Percentiles rank a stretch among this genome's conserved stretches.
Conservation (phyloP, 35 echinoderm and acorn worm genomes). For the Heliocidaris tuberculata region DNA sequence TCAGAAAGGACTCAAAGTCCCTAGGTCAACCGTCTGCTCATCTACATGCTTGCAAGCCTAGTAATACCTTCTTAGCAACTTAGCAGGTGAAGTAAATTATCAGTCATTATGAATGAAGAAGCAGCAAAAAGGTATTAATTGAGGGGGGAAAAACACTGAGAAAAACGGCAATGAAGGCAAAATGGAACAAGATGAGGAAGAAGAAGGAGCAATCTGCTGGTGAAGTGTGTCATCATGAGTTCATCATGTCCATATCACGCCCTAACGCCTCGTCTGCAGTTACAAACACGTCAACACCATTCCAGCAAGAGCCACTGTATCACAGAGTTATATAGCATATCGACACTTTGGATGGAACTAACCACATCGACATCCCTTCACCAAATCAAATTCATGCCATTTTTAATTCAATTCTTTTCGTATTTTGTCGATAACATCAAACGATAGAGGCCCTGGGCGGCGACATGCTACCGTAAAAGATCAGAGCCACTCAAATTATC, state of each 20-base stretch:
- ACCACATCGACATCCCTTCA: neutral
- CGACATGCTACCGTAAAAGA: neutral
- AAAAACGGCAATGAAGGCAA: too few relatives aligned
- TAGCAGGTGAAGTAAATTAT: too few relatives aligned
- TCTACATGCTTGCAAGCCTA: too few relatives aligned
- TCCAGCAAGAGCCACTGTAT: neutral
- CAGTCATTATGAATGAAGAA: too few relatives aligned
- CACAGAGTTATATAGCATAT: neutral
- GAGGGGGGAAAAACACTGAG: too few relatives aligned
- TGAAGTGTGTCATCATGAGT: neutral
- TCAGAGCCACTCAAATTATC: slow-evolving; percentile 24
- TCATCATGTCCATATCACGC: neutral
- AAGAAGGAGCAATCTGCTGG: neutral
- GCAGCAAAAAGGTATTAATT: too few relatives aligned
- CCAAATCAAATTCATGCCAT: neutral
- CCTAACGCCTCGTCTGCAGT: neutral
- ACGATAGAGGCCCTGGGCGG: neutral
- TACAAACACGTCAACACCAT: neutral
- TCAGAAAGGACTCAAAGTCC: too few relatives aligned
- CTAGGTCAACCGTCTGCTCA: too few relatives aligned
- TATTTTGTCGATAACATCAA: slow-evolving; percentile 1
- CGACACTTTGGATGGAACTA: neutral
- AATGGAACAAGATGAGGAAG: too few relatives aligned
- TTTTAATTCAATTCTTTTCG: neutral
- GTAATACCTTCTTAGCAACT: too few relatives aligned